Evolutionary conservation across 1,140 invertebrate species (phyloP), one percentile per base, ranked within the genome.

Genomic region (Pissodes strobi): DNA sequence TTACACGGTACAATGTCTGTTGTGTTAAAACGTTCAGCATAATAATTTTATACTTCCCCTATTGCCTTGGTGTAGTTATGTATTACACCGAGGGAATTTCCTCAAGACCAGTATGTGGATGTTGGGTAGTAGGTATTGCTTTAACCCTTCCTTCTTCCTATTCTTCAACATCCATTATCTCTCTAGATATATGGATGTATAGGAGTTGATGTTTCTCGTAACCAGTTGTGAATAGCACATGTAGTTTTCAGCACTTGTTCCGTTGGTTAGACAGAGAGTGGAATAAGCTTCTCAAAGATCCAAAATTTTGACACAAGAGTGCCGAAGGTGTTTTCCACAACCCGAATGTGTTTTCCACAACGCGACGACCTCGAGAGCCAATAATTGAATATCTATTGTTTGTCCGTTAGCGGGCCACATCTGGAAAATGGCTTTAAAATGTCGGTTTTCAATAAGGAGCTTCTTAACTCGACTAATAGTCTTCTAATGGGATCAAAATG

Each of bases 311-410:
- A n/a, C n/a, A n/a, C n/a, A n/a, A n/a, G n/a, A n/a, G 18, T 10
- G 25, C 25, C 8, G 49, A 23, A 9, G 48, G 9, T 13, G 18
- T 21, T 5, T 27, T 23, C 1, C 15, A 23, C 5, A 43, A 8
- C 3, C 21, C n/a, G 18, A 34, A n/a, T 15, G 37, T 21, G 34
- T 61, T 66, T 72, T 78, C 76, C 2, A 75, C 66, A 48, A 68
- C 66, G 12, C 75, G 52, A 45, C 76, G 64, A 3, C 17, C 76
- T 51, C n/a, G 74, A 75, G 12, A 77, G 65, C 41, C 76, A 49
- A 61, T 81, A 82, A 59, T 82, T 81, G 62, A 77, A 81, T 9
- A 80, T 69, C 52, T 74, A 70, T 69, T 79, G 52, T 9, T 17
- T 10, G 12, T 49, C 12, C 46, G 19, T 3, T 12, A 48, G 17